Evolutionary conservation across 2,888 invertebrate genomes (phyloP).

Genomic region (Drosophila stalkeri): DNA sequence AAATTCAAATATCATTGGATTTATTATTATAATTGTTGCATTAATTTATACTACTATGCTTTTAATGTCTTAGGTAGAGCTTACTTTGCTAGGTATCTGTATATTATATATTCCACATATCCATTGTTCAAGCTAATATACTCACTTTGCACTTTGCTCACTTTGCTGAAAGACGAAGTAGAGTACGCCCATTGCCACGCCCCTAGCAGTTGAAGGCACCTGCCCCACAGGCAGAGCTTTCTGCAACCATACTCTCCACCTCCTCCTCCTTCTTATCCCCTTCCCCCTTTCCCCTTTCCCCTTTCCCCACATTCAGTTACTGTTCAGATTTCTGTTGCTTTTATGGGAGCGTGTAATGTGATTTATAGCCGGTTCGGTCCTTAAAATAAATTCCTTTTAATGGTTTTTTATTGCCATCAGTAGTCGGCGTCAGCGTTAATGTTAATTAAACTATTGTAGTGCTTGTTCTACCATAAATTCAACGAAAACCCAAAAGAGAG

Average conservation of each 20-base stretch:
- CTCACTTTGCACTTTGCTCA: neutral
- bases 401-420: conserved; percentile 80
- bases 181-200: conserved; percentile 27
- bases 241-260: conserved; percentile 35
- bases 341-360: conserved; percentile 77
- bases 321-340: conserved; percentile 57
- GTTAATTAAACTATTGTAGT: conserved; percentile 80
- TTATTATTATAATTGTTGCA: no score
- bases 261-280: neutral
- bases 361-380: conserved; percentile 79
- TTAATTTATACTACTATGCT: no score
- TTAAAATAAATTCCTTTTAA: conserved; percentile 80
- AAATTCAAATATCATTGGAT: no score
- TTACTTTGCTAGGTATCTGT: no score
- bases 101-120: neutral
- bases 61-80: no score
- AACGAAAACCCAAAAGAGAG: conserved; percentile 7
- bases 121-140: neutral
- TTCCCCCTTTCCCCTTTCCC: neutral
- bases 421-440: conserved; percentile 77
- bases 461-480: conserved; percentile 38
- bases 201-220: conserved; percentile 35
- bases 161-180: neutral
- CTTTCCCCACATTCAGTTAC: conserved; percentile 6
- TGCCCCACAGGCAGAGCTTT: conserved; percentile 44